These are phyloP conservation scores for Oreonectes daqikongensis DNA, from an alignment of 2,797 vertebrate genomes.

Conservation along the genomic window DNA sequence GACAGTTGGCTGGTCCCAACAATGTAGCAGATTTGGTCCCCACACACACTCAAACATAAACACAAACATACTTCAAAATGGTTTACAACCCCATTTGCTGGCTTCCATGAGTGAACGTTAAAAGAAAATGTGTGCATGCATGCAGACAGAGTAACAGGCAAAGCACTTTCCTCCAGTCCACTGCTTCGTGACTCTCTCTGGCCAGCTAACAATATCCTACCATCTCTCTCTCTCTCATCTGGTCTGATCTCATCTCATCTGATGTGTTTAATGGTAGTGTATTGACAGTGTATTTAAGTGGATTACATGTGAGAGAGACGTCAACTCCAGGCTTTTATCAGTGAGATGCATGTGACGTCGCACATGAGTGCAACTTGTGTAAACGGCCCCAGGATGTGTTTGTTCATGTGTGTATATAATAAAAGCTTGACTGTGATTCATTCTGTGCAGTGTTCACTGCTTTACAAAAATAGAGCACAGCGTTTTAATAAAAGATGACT, in stretches of 20 bases:
- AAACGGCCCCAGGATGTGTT: neutral
- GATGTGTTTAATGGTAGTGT: slow-evolving; percentile 1
- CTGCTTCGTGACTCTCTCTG: neutral
- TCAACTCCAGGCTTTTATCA: slow-evolving; percentile 13
- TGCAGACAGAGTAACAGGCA: neutral
- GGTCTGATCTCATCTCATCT: neutral
- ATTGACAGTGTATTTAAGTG: slow-evolving; percentile 10
- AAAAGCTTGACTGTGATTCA: neutral
- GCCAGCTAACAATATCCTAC: neutral
- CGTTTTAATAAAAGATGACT: slow-evolving; percentile 31
- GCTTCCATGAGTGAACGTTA: neutral
- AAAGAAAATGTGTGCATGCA: neutral
- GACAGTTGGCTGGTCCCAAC: neutral
- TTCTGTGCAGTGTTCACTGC: too few species aligned
- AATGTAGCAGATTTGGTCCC: neutral
- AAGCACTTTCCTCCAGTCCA: slow-evolving; percentile 13
- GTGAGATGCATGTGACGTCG: slow-evolving; percentile 17
- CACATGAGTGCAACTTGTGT: slow-evolving; percentile 13
- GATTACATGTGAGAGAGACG: slow-evolving; percentile 13
- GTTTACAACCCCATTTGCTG: neutral
- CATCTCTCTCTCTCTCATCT: slow-evolving; percentile 6
- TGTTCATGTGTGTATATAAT: neutral
- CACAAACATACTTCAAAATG: slow-evolving; percentile 13
- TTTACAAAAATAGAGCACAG: slow-evolving; percentile 20
- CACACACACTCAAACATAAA: neutral